Evolutionary conservation across 2,797 vertebrate genomes (phyloP).

Genomic region (Enoplosus armatus): DNA sequence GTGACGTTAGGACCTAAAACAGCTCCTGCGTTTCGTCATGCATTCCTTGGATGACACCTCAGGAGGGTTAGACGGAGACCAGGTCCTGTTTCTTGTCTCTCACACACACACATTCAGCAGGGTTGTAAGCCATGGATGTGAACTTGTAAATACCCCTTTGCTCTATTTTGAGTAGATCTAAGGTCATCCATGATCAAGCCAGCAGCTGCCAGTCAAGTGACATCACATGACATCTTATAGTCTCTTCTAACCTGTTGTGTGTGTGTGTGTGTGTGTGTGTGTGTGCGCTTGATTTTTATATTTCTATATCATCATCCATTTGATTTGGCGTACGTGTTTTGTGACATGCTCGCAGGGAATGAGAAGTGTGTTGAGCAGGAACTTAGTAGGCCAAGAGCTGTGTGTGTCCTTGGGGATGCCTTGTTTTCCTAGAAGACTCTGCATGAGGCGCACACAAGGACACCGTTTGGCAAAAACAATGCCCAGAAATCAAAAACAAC

Average conservation of each 20-base stretch:
- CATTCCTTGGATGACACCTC: constrained; percentile 55
- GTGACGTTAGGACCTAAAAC: constrained; percentile 44
- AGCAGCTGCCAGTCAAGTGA: constrained; percentile 60
- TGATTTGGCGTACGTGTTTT: constrained; percentile 3
- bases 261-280: background rate
- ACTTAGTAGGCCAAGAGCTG: constrained; percentile 17
- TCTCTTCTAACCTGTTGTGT: background rate
- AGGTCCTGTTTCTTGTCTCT: constrained; percentile 32
- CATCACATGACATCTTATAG: constrained; percentile 39
- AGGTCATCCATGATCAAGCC: constrained; percentile 33
- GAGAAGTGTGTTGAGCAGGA: background rate
- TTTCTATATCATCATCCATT: background rate
- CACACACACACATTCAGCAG: background rate
- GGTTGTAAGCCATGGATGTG: constrained; percentile 8
- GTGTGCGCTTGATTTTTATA: background rate
- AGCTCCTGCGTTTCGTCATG: constrained; percentile 32
- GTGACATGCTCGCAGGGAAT: constrained; percentile 6
- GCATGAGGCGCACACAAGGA: constrained; percentile 33
- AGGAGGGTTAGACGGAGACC: constrained; percentile 19
- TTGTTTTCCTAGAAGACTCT: constrained; percentile 42
- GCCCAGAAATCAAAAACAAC: too few relatives aligned
- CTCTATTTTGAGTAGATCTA: constrained; percentile 70
- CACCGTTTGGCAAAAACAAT: constrained; percentile 39
- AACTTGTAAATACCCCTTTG: constrained; percentile 39
- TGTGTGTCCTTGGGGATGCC: constrained; percentile 47